phyloP scores from a whole-genome alignment of 2,113 vertebrate genomes.

The Buteo buteo region DNA sequence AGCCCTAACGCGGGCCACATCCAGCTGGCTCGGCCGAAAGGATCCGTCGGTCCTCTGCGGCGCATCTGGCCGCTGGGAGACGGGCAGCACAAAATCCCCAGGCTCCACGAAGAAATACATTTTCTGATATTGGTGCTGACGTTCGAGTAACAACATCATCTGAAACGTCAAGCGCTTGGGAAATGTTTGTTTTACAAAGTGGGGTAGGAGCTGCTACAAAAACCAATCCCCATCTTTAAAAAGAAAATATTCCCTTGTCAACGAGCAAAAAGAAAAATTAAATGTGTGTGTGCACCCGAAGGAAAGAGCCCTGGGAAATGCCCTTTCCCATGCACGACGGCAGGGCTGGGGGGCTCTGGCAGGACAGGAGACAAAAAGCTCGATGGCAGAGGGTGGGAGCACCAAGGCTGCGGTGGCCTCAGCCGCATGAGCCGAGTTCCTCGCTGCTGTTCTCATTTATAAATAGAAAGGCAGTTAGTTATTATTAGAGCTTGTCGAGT shows the following conservation, averaged over 20 bases:
- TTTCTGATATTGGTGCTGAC: background rate
- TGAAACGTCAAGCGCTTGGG: background rate
- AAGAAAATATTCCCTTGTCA: background rate
- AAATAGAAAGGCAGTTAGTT: background rate
- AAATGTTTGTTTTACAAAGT: background rate
- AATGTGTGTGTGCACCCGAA: background rate
- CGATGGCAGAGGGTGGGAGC: background rate
- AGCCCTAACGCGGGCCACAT: fast-evolving
- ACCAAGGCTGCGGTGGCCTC: fast-evolving
- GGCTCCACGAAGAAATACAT: background rate
- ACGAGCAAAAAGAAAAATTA: background rate
- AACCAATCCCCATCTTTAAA: background rate
- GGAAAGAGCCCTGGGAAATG: background rate
- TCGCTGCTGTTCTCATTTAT: background rate
- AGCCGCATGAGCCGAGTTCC: fast-evolving
- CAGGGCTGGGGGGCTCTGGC: background rate
- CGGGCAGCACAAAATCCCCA: background rate
- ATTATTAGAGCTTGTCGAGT: background rate
- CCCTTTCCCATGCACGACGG: background rate
- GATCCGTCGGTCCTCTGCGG: fast-evolving
- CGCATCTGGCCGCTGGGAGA: background rate
- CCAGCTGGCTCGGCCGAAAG: background rate
- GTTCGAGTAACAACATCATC: background rate
- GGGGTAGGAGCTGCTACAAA: background rate
- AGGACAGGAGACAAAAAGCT: background rate